These are phyloP conservation scores for Thalassoma bifasciatum DNA, from an alignment of 2,113 vertebrate species.

Conservation along the genomic window DNA sequence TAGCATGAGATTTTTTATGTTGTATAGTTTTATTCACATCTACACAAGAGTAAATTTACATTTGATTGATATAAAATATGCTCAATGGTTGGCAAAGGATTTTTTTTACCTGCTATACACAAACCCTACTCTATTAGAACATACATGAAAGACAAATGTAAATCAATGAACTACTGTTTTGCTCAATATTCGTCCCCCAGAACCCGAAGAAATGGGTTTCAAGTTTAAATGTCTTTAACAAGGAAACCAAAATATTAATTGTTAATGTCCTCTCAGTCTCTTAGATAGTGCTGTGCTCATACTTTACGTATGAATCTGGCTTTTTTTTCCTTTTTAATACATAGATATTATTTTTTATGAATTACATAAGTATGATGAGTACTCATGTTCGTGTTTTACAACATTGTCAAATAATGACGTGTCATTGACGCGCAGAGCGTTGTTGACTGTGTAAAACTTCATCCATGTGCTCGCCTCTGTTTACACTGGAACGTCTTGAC, in stretches of 20 bases:
- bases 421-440: neutral
- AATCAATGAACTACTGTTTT: too few species aligned
- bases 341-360: too few species aligned
- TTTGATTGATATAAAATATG: too few species aligned
- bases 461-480: constrained; percentile 80
- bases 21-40: too few species aligned
- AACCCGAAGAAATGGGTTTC: too few species aligned
- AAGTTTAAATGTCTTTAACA: too few species aligned
- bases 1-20: too few species aligned
- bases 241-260: too few species aligned
- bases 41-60: neutral
- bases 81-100: too few species aligned
- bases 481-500: constrained; percentile 79
- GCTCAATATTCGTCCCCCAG: neutral
- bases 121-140: too few species aligned
- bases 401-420: neutral
- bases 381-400: neutral
- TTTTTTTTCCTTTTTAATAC: too few species aligned
- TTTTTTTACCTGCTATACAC: too few species aligned
- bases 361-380: neutral
- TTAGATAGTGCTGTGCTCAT: neutral
- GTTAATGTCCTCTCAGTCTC: neutral
- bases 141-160: neutral
- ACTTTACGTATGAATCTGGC: neutral
- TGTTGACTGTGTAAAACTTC: constrained; percentile 55